Evolutionary conservation across 2,888 invertebrate genomes (phyloP).

Genomic region (Eutolmus rufibarbis): DNA sequence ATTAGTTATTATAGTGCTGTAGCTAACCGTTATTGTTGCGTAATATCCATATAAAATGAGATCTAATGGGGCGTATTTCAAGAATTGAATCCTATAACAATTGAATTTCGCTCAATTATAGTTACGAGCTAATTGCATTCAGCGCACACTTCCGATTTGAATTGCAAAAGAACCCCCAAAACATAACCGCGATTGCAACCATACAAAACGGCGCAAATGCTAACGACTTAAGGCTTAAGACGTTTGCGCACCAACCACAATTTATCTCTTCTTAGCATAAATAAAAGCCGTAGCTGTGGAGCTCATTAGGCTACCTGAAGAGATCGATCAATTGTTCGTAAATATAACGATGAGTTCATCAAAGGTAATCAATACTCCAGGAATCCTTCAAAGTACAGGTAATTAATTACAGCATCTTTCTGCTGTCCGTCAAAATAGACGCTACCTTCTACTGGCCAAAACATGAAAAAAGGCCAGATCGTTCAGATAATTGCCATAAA

Average conservation of each 20-base stretch:
- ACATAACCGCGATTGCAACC: neutral
- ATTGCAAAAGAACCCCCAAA: neutral
- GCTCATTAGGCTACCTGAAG: neutral
- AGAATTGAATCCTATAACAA: neutral
- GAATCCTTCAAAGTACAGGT: neutral
- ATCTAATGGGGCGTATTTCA: neutral
- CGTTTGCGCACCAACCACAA: neutral
- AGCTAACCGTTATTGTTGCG: neutral
- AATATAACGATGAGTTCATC: conserved; percentile 10
- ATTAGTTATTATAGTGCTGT: neutral
- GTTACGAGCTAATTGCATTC: neutral
- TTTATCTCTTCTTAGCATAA: neutral
- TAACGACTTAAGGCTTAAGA: neutral
- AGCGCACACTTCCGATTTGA: neutral
- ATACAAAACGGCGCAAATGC: neutral
- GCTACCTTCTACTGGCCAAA: neutral
- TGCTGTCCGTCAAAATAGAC: neutral
- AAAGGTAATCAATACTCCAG: neutral
- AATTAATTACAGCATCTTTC: neutral
- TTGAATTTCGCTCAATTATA: neutral
- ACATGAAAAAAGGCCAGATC: neutral
- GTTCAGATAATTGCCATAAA: neutral
- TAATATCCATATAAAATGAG: neutral
- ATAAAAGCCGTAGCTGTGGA: neutral
- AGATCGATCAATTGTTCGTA: neutral